Percentiles rank a stretch among this genome's conserved stretches.
Evolutionary conservation across 2,113 vertebrate genomes (phyloP).

Genomic region (Ceyx cyanopectus): DNA sequence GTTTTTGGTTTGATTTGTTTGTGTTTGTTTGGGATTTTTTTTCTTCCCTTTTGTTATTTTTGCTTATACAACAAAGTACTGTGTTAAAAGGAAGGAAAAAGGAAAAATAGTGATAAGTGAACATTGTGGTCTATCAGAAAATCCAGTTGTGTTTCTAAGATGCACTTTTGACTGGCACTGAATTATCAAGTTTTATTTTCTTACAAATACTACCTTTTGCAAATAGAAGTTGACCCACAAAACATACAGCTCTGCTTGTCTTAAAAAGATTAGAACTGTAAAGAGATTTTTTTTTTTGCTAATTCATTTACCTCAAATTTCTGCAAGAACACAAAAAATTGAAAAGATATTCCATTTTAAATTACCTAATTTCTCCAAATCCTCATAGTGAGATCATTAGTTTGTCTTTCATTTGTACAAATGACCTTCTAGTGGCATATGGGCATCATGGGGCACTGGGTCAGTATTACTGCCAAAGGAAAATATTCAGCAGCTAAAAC

Average conservation of each 20-base stretch:
- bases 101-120: not conserved
- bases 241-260: not conserved
- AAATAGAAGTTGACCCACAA: not conserved
- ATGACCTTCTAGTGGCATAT: not conserved
- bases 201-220: not conserved
- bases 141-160: not conserved
- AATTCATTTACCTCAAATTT: not conserved
- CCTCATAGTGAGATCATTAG: not conserved
- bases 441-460: not conserved
- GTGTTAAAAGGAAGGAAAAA: not conserved
- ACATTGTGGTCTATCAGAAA: accelerated
- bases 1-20: too few species aligned
- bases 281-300: not conserved
- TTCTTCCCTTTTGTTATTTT: not conserved
- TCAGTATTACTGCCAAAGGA: not conserved
- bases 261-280: not conserved
- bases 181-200: not conserved
- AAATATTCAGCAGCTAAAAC: not conserved
- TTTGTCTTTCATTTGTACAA: constrained; percentile 5
- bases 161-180: not conserved
- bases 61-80: not conserved
- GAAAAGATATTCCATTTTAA: not conserved
- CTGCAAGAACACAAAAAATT: not conserved
- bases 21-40: not conserved
- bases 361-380: constrained; percentile 4